Base-by-base conservation (phyloP, 2,113 vertebrate genomes). In the Chloropsis cyanopogon region DNA sequence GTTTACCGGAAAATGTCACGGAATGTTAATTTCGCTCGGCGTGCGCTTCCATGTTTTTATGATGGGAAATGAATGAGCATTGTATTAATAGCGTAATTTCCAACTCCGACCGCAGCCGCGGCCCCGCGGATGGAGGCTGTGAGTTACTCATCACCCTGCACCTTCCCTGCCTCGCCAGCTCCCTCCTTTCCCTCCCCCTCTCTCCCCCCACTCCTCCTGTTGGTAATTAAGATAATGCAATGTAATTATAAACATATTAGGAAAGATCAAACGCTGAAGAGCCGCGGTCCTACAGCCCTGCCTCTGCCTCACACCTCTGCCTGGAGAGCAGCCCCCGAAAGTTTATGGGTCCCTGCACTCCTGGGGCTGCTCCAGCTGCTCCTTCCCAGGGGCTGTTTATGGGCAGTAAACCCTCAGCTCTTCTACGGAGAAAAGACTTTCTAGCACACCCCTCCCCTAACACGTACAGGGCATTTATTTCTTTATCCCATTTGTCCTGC, bases 21-120 rank as follows among this genome's bases (percentile, higher is more conserved):
- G 97, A 97, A 98, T 98, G 97, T 97, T 98, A 98, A 98, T 98
- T 98, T 97, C 95, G 82, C 79, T 96, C 91, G 24, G 90, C 98
- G 96, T 35, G 82, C 5, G 25, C 70, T 95, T 96, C 87, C 65
- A 66, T 96, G 82, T 82, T 86, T 89, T 91, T 44, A 93, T 90
- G 89, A 84, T 91, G 86, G 52, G 89, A 93, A 97, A 97, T 93
- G 95, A 97, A 95, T 96, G 95, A 96, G 96, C 75, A 87, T 93
- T 92, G 86, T 96, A 97, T 97, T 98, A 98, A 98, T 86, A 94
- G 93, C 94, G 70, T 44, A n/a, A 26, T 91, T 97, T 84, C 89
- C 94, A 96, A 95, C 95, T 92, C 96, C 4, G 2, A 35, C 92
- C 53, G 14, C 90, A 84, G 44, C 18, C 6, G 1, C 6, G 9